Evolutionary conservation across 2,797 vertebrate genomes (phyloP).

Genomic region (Liparis tanakae): DNA sequence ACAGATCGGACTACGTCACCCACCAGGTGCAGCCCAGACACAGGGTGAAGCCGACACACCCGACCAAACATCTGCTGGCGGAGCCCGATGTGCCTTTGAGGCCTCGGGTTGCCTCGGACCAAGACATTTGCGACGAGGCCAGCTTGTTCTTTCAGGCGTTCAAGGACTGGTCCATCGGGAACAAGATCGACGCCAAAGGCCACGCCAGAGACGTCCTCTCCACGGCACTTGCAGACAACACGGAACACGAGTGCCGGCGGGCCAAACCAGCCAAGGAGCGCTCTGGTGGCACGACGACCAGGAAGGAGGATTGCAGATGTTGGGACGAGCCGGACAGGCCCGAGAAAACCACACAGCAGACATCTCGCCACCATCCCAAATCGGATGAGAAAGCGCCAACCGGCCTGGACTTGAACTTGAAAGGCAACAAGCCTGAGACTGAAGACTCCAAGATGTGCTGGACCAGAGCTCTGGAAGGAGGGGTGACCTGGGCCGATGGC

Average conservation of each 20-base stretch:
- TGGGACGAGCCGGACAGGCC: conserved; percentile 26
- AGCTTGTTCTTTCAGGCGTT: conserved; percentile 32
- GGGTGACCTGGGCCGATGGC: not conserved
- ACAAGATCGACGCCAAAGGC: not conserved
- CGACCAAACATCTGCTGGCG: not conserved
- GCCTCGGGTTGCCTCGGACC: not conserved
- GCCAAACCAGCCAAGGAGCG: conserved; percentile 14
- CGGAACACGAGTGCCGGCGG: conserved; percentile 9
- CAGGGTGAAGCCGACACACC: not conserved
- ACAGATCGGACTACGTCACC: conserved; percentile 48
- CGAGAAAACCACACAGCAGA: not conserved
- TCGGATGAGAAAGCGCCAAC: not conserved
- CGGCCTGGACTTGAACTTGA: no score
- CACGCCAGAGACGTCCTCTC: no score
- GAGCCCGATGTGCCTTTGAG: not conserved
- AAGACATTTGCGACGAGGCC: not conserved
- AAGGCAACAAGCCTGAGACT: not conserved
- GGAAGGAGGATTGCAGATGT: conserved; percentile 42
- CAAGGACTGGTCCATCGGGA: conserved; percentile 36
- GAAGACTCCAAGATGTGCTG: conserved; percentile 26
- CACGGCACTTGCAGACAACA: conserved; percentile 19
- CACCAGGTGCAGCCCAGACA: conserved; percentile 32
- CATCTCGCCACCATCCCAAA: not conserved
- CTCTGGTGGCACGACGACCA: conserved; percentile 13
- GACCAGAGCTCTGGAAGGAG: not conserved